Percentiles rank a stretch among this genome's conserved stretches.
These are phyloP conservation scores for Drosophila subsilvestris DNA, from an alignment of 2,888 invertebrate genomes.

Conservation along the genomic window DNA sequence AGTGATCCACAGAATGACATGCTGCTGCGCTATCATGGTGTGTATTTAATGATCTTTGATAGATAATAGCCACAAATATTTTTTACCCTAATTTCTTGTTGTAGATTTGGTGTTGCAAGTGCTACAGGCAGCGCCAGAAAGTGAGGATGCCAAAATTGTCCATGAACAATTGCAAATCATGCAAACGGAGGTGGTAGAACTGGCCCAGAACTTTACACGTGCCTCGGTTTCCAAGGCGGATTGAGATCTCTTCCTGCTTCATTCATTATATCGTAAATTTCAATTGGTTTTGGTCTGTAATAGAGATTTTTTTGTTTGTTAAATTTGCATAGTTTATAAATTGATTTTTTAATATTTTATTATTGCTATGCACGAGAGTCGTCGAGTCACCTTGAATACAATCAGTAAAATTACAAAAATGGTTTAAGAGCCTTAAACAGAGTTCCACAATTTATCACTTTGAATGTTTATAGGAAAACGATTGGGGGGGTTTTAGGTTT, in stretches of 20 bases:
- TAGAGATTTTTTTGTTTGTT: constrained; percentile 44
- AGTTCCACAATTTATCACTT: constrained; percentile 55
- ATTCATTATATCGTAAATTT: constrained; percentile 9
- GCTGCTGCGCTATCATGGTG: constrained; percentile 92
- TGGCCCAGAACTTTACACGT: constrained; percentile 78
- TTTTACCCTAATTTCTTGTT: neutral
- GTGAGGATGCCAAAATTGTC: constrained; percentile 85
- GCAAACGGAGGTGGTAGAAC: constrained; percentile 71
- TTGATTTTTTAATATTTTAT: constrained; percentile 35
- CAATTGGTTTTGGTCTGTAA: constrained; percentile 56
- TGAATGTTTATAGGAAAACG: constrained; percentile 26
- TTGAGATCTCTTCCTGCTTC: constrained; percentile 36
- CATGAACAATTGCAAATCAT: constrained; percentile 81
- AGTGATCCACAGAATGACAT: constrained; percentile 87
- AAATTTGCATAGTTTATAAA: constrained; percentile 52
- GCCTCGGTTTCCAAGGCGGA: constrained; percentile 80
- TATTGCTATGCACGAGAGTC: constrained; percentile 63
- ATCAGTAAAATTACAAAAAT: constrained; percentile 53
- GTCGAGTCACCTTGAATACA: constrained; percentile 39
- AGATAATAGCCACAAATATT: neutral
- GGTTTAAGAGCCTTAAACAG: constrained; percentile 12
- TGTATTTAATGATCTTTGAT: constrained; percentile 57
- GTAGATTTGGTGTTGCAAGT: constrained; percentile 88
- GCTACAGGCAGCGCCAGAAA: constrained; percentile 85
- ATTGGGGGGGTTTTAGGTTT: constrained; percentile 18